Evolutionary conservation across 2,113 vertebrate genomes (phyloP).

Genomic region (Calcarius ornatus): DNA sequence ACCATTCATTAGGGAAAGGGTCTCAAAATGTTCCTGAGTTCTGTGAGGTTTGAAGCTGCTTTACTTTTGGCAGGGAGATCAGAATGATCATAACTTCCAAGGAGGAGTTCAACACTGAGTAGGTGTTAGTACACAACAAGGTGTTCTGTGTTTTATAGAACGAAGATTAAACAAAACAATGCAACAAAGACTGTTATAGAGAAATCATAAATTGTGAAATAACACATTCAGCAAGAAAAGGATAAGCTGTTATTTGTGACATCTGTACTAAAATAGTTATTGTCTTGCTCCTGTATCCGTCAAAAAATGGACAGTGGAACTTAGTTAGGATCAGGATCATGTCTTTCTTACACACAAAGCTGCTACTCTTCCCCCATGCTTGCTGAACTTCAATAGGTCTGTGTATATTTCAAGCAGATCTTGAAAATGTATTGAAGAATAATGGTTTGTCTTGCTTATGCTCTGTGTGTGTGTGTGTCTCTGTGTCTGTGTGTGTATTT

Average conservation of each 20-base stretch:
- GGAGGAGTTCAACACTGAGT: neutral
- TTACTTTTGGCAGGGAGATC: neutral
- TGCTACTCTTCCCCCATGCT: neutral
- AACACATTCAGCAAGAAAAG: neutral
- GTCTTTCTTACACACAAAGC: neutral
- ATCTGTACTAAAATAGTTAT: neutral
- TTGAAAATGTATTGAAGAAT: slow-evolving; percentile 39
- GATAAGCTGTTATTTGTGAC: neutral
- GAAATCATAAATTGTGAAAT: neutral
- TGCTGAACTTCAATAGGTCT: neutral
- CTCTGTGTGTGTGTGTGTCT: neutral
- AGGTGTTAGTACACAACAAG: neutral
- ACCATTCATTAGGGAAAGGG: neutral
- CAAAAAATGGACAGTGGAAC: neutral
- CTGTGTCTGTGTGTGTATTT: neutral
- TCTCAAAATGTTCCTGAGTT: neutral
- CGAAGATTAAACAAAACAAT: neutral
- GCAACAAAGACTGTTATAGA: neutral
- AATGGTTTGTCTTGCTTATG: slow-evolving; percentile 43
- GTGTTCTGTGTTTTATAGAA: neutral
- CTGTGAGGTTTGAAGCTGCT: neutral
- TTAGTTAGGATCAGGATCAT: neutral
- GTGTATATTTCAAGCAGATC: slow-evolving; percentile 32
- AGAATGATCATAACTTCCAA: neutral
- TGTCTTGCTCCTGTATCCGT: neutral